phyloP scores from a whole-genome alignment of 2,797 vertebrate species.

The Tiaroga cobitis region DNA sequence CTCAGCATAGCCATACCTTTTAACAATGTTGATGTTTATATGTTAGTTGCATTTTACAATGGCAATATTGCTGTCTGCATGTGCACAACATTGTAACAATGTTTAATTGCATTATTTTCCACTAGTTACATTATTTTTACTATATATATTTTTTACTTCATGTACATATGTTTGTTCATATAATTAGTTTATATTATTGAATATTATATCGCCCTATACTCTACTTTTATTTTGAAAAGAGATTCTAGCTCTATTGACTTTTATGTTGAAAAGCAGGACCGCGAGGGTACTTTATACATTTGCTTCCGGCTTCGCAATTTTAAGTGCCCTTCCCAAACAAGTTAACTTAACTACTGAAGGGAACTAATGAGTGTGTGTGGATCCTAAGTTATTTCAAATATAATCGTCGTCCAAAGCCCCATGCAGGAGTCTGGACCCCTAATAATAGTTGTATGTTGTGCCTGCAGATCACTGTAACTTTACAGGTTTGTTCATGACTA shows the following conservation, averaged over 20 bases:
- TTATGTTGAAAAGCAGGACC: neutral
- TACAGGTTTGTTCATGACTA: slow-evolving; percentile 22
- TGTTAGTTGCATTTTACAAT: neutral
- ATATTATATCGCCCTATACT: neutral
- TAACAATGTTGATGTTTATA: neutral
- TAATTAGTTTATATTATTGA: neutral
- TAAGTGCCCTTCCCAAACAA: slow-evolving; percentile 4
- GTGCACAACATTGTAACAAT: neutral
- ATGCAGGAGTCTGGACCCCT: neutral
- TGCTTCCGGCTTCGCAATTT: slow-evolving; percentile 11
- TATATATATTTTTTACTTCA: neutral
- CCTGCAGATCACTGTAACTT: neutral
- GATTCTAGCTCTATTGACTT: neutral
- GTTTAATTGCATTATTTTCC: neutral
- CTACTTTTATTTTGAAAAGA: slow-evolving; percentile 13
- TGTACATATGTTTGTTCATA: neutral
- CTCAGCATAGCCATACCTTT: neutral
- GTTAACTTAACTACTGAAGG: neutral
- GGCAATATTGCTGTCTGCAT: neutral
- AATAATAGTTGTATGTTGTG: neutral
- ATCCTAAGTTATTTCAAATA: neutral
- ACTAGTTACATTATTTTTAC: neutral
- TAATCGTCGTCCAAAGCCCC: neutral
- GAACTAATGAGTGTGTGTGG: neutral
- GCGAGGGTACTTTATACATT: neutral